These are phyloP conservation scores for Danaus chrysippus DNA, from an alignment of 2,888 invertebrate genomes.

Conservation along the genomic window DNA sequence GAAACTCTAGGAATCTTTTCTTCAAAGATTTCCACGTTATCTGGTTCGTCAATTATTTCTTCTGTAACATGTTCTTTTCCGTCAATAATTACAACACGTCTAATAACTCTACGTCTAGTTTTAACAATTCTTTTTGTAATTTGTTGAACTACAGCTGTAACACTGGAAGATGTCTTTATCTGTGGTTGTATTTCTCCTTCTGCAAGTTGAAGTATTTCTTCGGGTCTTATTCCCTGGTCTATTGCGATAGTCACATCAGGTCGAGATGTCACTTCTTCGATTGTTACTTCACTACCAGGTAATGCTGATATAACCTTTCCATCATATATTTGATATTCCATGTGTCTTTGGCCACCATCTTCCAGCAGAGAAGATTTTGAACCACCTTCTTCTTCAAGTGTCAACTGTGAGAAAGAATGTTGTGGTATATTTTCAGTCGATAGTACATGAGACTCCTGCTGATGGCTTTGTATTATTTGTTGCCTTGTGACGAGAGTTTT, in stretches of 20 bases:
- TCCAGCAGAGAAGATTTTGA: constrained; percentile 78
- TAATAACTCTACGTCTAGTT: constrained; percentile 86
- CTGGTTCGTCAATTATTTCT: constrained; percentile 91
- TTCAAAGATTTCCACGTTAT: constrained; percentile 84
- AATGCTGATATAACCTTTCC: constrained; percentile 81
- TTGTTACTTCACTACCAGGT: constrained; percentile 81
- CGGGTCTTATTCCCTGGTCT: constrained; percentile 76
- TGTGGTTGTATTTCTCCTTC: constrained; percentile 63
- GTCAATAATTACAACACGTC: constrained; percentile 87
- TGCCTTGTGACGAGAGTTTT: constrained; percentile 83
- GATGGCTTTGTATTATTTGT: constrained; percentile 81
- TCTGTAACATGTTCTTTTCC: constrained; percentile 91
- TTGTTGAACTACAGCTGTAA: constrained; percentile 89
- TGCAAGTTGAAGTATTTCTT: constrained; percentile 63
- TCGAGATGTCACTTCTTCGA: constrained; percentile 82
- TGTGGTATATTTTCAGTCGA: constrained; percentile 78
- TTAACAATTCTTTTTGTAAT: constrained; percentile 88
- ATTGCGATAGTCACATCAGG: constrained; percentile 80
- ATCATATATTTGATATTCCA: constrained; percentile 81
- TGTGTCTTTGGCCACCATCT: constrained; percentile 81
- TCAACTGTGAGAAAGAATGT: constrained; percentile 83
- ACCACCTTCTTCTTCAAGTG: constrained; percentile 82
- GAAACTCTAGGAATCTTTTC: constrained; percentile 85
- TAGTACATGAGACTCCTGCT: constrained; percentile 76
- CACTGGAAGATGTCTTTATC: constrained; percentile 82